Conservation (phyloP, 1,140 invertebrate species). For the Dendroctonus ponderosae region DNA sequence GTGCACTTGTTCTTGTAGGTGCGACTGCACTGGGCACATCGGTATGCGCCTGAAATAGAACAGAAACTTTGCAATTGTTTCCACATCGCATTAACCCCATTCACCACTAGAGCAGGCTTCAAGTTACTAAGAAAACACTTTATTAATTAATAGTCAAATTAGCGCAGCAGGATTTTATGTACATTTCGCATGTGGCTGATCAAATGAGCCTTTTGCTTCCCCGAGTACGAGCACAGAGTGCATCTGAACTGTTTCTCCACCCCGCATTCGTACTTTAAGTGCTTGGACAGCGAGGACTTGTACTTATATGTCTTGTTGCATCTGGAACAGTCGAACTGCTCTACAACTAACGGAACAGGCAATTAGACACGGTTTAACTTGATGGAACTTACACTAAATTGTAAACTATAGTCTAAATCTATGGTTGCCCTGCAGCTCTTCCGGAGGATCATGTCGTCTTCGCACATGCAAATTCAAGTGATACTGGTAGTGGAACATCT, state of each 20-base stretch:
- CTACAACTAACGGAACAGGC: neutral
- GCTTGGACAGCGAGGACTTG: slow-evolving; percentile 56
- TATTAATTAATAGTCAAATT: too few species aligned
- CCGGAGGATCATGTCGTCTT: too few species aligned
- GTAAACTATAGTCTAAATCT: too few species aligned
- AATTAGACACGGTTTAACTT: too few species aligned
- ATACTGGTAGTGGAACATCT: too few species aligned
- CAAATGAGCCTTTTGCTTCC: slow-evolving; percentile 70
- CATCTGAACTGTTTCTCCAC: slow-evolving; percentile 59
- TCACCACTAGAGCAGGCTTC: too few species aligned
- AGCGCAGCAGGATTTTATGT: neutral
- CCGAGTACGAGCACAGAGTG: slow-evolving; percentile 65
- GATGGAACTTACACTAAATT: too few species aligned
- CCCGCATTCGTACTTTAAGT: slow-evolving; percentile 70
- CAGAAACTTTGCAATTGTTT: too few species aligned
- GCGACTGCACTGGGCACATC: slow-evolving; percentile 28
- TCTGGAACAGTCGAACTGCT: slow-evolving; percentile 52
- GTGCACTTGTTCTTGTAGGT: slow-evolving; percentile 35
- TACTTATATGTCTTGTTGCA: slow-evolving; percentile 59
- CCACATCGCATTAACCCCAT: too few species aligned
- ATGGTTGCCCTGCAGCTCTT: too few species aligned
- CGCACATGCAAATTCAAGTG: too few species aligned
- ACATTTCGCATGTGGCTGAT: slow-evolving; percentile 61
- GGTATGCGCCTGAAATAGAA: neutral
- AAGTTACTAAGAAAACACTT: too few species aligned